A percentile compares a stretch with the other conserved stretches of the same genome.
Conservation (phyloP, 2,797 vertebrate genomes). For the Pogonophryne albipinna region DNA sequence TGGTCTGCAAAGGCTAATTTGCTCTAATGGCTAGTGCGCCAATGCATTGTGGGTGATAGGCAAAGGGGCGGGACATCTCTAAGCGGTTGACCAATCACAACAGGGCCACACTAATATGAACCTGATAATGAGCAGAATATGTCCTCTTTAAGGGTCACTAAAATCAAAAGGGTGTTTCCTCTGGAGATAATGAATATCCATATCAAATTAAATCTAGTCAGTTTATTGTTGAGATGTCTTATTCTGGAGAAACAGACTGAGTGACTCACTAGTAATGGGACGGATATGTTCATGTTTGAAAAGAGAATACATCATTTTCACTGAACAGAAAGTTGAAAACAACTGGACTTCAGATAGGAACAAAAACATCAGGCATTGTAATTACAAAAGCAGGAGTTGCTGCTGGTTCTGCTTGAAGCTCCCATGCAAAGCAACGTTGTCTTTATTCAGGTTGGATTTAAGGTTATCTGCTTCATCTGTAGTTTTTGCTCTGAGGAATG, state of each 20-base stretch:
- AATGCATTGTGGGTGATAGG: too few species aligned
- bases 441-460: constrained; percentile 73
- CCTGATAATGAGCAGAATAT: too few species aligned
- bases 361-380: constrained; percentile 34
- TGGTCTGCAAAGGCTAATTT: too few species aligned
- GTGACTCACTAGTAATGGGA: background rate
- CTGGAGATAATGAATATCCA: background rate
- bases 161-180: background rate
- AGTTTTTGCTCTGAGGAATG: constrained; percentile 71
- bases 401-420: constrained; percentile 31
- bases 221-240: background rate
- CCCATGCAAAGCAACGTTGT: constrained; percentile 66
- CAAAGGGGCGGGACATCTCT: too few species aligned
- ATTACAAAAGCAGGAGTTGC: constrained; percentile 1
- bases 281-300: background rate
- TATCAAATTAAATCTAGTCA: background rate
- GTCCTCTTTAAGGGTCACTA: background rate
- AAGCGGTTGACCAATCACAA: too few species aligned
- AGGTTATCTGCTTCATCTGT: constrained; percentile 73
- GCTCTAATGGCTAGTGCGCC: too few species aligned
- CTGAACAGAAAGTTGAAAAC: too few species aligned
- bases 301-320: background rate
- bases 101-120: too few species aligned
- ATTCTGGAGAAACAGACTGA: background rate
- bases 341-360: constrained; percentile 15